Evolutionary conservation across 2,888 invertebrate genomes (phyloP), one percentile per base, ranked within the genome.

Genomic region (Crossocerus cetratus): DNA sequence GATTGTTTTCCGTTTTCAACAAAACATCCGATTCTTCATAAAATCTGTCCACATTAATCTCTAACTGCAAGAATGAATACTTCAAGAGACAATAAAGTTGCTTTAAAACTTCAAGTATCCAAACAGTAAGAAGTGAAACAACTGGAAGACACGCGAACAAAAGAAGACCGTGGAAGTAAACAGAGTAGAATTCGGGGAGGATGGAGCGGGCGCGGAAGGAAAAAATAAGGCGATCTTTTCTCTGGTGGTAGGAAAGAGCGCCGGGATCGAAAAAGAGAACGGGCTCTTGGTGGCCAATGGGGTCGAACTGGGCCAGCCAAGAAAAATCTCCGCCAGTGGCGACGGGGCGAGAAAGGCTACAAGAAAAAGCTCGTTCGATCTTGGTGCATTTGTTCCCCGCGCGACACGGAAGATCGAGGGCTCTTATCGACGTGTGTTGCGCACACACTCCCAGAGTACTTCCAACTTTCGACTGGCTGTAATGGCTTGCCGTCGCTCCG

Each of bases 291-390:
- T 86, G 86, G 86, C 87, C 86, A 87, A 87, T 87, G 82, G 84
- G 82, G 83, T 78, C 84, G 83, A 87, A 86, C 84, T 87, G 86
- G 87, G 86, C 87, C 86, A 87, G 80, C 80, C 80, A 86, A 86
- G 87, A 85, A 87, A 87, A 86, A 87, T 87, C 84, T 83, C 76
- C 72, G 81, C 73, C 70, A 74, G 77, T 79, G 67, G 81, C 76
- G 76, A 11, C 8, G 32, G 32, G 78, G 44, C 60, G 69, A 16
- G 60, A 56, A 71, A 61, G 58, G 55, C 61, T 49, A 45, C 66
- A 49, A 55, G 70, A 68, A 66, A 70, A 83, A 83, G 82, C 81
- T 82, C 76, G 69, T 80, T 77, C 74, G 70, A 72, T 79, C 73
- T 74, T 72, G 77, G 21, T 63, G 60, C 75, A 66, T 76, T 77